phyloP scores from a whole-genome alignment of 2,797 vertebrate genomes.

The Melanotaenia maccullochi region DNA sequence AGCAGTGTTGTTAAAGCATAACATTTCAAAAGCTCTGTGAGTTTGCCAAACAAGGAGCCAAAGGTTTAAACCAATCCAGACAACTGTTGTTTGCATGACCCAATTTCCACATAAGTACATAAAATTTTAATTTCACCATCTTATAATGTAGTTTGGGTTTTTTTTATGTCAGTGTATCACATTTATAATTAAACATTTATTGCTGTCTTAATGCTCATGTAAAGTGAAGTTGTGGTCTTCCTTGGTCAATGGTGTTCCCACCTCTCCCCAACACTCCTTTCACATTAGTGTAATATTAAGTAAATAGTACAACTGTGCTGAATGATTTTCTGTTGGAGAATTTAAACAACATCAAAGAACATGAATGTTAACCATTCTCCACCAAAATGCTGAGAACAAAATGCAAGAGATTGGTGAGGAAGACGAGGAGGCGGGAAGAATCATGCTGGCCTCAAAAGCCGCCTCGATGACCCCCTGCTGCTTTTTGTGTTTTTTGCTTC shows the following conservation, averaged over 20 bases:
- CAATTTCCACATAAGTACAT: slow-evolving; percentile 53
- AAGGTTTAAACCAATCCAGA: slow-evolving; percentile 27
- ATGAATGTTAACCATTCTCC: slow-evolving; percentile 35
- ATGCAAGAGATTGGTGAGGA: slow-evolving; percentile 49
- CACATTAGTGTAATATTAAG: slow-evolving; percentile 16
- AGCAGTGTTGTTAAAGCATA: not conserved
- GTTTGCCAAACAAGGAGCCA: slow-evolving; percentile 9
- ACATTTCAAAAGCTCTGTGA: slow-evolving; percentile 5
- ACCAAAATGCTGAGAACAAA: slow-evolving; percentile 31
- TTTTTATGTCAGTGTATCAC: slow-evolving; percentile 50
- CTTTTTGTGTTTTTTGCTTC: slow-evolving; percentile 47
- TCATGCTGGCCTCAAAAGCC: slow-evolving; percentile 50
- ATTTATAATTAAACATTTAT: slow-evolving; percentile 67
- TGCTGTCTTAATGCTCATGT: slow-evolving; percentile 35
- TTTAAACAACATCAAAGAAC: slow-evolving; percentile 47
- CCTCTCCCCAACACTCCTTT: not conserved
- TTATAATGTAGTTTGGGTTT: slow-evolving; percentile 32
- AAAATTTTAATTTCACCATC: slow-evolving; percentile 61
- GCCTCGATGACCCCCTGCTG: slow-evolving; percentile 50
- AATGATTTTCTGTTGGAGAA: slow-evolving; percentile 29
- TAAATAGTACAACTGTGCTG: slow-evolving; percentile 28
- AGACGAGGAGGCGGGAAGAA: slow-evolving; percentile 37
- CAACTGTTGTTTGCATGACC: slow-evolving; percentile 48
- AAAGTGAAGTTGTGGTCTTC: slow-evolving; percentile 50
- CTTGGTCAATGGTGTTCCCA: not conserved